Evolutionary conservation across 2,113 vertebrate genomes (phyloP).

Genomic region (Isurus oxyrinchus): DNA sequence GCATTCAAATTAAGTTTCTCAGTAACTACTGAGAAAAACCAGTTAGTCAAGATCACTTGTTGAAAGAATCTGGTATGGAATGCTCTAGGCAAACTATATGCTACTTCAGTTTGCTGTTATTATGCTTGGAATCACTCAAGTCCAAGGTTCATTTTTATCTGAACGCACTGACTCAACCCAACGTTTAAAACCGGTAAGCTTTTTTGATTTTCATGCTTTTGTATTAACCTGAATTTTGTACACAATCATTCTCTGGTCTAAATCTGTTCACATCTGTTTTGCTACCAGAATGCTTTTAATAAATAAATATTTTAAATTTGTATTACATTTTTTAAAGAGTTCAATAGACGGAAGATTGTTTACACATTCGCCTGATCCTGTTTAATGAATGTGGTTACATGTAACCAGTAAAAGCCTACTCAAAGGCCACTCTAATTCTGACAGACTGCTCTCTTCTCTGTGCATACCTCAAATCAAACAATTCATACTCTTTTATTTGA

Average conservation of each 20-base stretch:
- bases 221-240: neutral
- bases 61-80: neutral
- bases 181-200: neutral
- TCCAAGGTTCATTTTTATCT: neutral
- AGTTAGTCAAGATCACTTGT: neutral
- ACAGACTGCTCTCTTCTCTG: neutral
- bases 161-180: neutral
- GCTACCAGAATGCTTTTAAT: neutral
- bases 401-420: neutral
- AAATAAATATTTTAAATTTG: neutral
- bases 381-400: neutral
- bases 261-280: neutral
- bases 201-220: neutral
- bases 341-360: neutral
- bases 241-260: neutral
- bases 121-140: neutral
- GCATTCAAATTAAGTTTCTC: neutral
- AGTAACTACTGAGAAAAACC: neutral
- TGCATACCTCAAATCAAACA: neutral
- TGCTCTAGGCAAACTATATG: no score
- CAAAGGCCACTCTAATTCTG: neutral
- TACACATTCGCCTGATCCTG: neutral
- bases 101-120: neutral
- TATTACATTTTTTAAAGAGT: neutral
- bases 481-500: neutral